Conservation (phyloP, 2,888 invertebrate genomes). For the Perdita meconis region DNA sequence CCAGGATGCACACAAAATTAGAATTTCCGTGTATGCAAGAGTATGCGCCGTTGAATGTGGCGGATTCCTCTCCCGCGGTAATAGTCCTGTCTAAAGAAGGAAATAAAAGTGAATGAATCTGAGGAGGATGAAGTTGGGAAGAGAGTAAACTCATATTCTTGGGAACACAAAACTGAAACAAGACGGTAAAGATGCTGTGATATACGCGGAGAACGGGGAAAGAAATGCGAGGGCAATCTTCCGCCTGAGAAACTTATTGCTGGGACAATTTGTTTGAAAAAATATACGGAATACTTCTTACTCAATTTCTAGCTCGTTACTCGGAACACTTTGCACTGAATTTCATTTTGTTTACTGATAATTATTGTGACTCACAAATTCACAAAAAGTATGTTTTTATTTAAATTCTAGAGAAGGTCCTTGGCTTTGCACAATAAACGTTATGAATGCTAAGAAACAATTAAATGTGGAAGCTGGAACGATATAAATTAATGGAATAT, state of each 20-base stretch:
- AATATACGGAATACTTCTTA: too few relatives aligned
- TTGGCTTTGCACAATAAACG: too few relatives aligned
- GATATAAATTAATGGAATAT: too few relatives aligned
- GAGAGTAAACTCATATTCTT: neutral
- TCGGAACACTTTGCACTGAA: too few relatives aligned
- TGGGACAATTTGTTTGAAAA: too few relatives aligned
- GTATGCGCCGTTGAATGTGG: neutral
- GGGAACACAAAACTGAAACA: neutral
- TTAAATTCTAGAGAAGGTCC: too few relatives aligned
- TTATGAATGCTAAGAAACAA: too few relatives aligned
- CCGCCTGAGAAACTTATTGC: neutral
- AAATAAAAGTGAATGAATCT: neutral
- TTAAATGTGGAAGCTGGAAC: too few relatives aligned
- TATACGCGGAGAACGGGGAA: neutral
- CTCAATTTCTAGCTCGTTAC: too few relatives aligned
- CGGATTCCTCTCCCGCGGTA: neutral
- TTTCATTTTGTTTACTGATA: too few relatives aligned
- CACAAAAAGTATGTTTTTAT: too few relatives aligned
- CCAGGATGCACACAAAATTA: neutral
- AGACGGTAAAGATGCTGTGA: neutral
- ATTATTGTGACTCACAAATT: too few relatives aligned
- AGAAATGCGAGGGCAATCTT: neutral
- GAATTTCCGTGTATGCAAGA: neutral
- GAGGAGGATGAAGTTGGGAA: neutral
- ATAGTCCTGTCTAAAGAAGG: neutral